Conservation (phyloP, 92 coral and sea anemone species). For the Chrysogorgia sp. region DNA sequence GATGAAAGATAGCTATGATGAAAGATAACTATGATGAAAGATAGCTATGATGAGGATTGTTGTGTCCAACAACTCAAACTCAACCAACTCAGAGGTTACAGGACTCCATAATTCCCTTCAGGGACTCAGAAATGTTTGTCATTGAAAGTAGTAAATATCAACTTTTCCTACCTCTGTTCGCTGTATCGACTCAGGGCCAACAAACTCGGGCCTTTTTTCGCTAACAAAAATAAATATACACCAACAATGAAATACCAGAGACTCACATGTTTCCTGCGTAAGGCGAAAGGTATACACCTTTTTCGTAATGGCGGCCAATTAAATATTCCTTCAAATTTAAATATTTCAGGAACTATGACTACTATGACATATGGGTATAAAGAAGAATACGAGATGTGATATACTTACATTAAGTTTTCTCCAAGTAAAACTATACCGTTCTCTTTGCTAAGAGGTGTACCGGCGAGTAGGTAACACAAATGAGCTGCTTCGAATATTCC, state of each 20-base stretch:
- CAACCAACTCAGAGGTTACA: no score
- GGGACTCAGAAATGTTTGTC: no score
- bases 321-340: no score
- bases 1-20: no score
- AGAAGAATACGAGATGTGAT: no score
- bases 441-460: conserved; percentile 64
- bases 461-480: conserved; percentile 84
- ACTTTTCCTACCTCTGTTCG: conserved; percentile 65
- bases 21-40: no score
- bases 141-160: no score
- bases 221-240: conserved; percentile 36
- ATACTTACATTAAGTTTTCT: conserved; percentile 66
- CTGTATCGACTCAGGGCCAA: conserved; percentile 45
- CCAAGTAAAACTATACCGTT: conserved; percentile 74
- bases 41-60: no score
- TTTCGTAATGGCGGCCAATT: no score
- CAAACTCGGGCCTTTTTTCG: conserved; percentile 14
- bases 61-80: no score
- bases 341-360: no score
- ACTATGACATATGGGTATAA: conserved; percentile 25
- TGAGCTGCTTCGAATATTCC: conserved; percentile 77
- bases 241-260: conserved; percentile 17
- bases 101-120: no score
- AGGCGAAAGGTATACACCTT: neutral
- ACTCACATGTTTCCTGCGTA: conserved; percentile 1